These are phyloP conservation scores for Petrosia ficiformis DNA, from an alignment of 37 sponge, comb jelly and placozoan genomes.

Conservation along the genomic window DNA sequence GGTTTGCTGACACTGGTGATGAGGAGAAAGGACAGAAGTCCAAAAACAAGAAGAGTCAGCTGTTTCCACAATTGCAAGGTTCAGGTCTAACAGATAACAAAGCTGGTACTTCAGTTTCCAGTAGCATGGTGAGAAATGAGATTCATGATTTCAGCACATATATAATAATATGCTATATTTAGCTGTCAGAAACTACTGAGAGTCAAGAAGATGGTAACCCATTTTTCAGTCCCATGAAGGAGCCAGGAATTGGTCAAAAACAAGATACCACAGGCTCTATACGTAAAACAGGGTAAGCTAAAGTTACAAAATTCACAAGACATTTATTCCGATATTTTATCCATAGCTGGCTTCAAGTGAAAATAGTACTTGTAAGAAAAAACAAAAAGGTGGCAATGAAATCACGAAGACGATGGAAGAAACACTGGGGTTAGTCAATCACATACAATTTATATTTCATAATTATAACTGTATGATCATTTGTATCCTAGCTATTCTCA, in stretches of 20 bases:
- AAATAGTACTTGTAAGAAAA: constrained; percentile 37
- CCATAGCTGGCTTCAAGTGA: constrained; percentile 51
- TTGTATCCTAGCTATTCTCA: constrained; percentile 21
- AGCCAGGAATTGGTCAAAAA: not conserved
- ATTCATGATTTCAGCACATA: not conserved
- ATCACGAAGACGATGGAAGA: constrained; percentile 53
- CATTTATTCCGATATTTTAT: not conserved
- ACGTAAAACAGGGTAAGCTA: constrained; percentile 2
- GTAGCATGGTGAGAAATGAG: not conserved
- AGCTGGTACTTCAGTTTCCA: not conserved
- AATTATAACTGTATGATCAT: not conserved
- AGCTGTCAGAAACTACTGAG: not conserved
- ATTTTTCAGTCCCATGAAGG: not conserved
- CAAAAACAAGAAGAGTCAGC: too few species aligned
- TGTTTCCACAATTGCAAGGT: too few species aligned
- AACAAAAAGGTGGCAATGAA: constrained; percentile 58
- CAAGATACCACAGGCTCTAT: not conserved
- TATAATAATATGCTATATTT: not conserved
- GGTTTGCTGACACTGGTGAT: not conserved
- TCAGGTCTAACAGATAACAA: not conserved
- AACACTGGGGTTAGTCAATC: constrained; percentile 50
- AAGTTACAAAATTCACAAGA: not conserved
- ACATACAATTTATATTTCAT: not conserved
- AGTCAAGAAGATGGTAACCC: not conserved
- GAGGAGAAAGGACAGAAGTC: not conserved